These are phyloP conservation scores for Jordanella pulchra DNA, from an alignment of 2,797 vertebrate species.

Conservation along the genomic window DNA sequence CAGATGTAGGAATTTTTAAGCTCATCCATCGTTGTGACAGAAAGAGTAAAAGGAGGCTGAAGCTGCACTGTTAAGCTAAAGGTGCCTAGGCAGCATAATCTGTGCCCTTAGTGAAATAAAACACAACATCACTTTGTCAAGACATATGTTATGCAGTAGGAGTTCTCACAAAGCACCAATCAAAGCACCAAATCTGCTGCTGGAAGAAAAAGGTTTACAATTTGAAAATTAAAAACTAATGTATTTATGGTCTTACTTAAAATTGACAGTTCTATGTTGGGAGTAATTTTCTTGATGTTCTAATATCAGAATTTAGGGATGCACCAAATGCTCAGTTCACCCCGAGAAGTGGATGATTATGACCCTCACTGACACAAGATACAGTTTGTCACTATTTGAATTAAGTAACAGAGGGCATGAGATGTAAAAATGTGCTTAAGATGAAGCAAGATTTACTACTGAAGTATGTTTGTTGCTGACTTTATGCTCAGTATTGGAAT, in stretches of 20 bases:
- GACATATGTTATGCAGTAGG: slow-evolving; percentile 71
- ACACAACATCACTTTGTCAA: slow-evolving; percentile 74
- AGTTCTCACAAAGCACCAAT: slow-evolving; percentile 45
- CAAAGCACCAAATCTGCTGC: slow-evolving; percentile 41
- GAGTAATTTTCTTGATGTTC: neutral
- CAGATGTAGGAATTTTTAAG: slow-evolving; percentile 56
- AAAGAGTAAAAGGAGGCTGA: slow-evolving; percentile 56
- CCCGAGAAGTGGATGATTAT: neutral
- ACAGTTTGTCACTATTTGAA: neutral
- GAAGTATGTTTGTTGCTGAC: neutral
- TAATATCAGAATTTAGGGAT: neutral
- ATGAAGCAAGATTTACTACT: neutral
- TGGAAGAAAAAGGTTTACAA: slow-evolving; percentile 19
- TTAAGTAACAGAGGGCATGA: neutral
- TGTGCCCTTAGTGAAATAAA: slow-evolving; percentile 73
- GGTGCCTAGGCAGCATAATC: slow-evolving; percentile 76
- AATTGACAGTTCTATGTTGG: slow-evolving; percentile 24
- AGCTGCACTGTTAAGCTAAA: slow-evolving; percentile 73
- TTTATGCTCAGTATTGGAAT: neutral
- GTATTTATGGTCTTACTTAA: slow-evolving; percentile 17
- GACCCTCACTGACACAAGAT: neutral
- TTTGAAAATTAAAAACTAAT: slow-evolving; percentile 34
- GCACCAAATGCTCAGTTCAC: neutral
- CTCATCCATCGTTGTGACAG: slow-evolving; percentile 70
- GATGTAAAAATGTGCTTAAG: neutral